phyloP scores from a whole-genome alignment of 2,797 vertebrate species.

The Phoebastria nigripes region DNA sequence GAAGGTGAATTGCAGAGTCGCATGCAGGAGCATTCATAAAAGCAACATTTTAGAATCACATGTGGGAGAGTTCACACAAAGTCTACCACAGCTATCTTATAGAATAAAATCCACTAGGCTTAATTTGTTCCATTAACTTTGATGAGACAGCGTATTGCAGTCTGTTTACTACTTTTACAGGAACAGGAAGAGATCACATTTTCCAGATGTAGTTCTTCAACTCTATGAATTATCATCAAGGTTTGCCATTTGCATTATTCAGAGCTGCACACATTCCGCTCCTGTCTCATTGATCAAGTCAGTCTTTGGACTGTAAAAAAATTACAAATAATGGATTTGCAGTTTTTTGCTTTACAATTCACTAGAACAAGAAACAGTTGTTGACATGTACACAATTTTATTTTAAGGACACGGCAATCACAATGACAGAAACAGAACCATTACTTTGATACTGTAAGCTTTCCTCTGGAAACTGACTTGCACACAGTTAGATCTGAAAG shows the following conservation, averaged over 20 bases:
- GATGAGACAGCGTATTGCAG: not conserved
- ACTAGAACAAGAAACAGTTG: slow-evolving; percentile 59
- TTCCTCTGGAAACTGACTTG: slow-evolving; percentile 64
- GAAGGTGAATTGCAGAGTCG: not conserved
- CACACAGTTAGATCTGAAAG: slow-evolving; percentile 58
- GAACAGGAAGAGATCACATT: not conserved
- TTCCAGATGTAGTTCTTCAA: slow-evolving; percentile 24
- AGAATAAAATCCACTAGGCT: not conserved
- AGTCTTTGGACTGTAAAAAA: slow-evolving; percentile 40
- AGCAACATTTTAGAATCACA: slow-evolving; percentile 15
- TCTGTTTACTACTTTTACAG: not conserved
- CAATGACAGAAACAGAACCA: slow-evolving; percentile 60
- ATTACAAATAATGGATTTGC: not conserved
- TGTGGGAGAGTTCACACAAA: slow-evolving; percentile 7
- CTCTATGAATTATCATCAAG: not conserved
- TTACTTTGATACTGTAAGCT: slow-evolving; percentile 71
- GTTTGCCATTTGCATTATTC: slow-evolving; percentile 2
- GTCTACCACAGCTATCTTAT: not conserved
- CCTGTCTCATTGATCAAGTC: slow-evolving; percentile 26
- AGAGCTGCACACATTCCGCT: slow-evolving; percentile 6
- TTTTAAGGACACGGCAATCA: slow-evolving; percentile 76
- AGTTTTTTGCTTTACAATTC: slow-evolving; percentile 21
- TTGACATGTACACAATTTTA: slow-evolving; percentile 73
- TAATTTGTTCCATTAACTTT: not conserved
- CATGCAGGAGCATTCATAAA: slow-evolving; percentile 45